These are phyloP conservation scores for Tuta absoluta DNA, from an alignment of 2,888 invertebrate species.

Conservation along the genomic window DNA sequence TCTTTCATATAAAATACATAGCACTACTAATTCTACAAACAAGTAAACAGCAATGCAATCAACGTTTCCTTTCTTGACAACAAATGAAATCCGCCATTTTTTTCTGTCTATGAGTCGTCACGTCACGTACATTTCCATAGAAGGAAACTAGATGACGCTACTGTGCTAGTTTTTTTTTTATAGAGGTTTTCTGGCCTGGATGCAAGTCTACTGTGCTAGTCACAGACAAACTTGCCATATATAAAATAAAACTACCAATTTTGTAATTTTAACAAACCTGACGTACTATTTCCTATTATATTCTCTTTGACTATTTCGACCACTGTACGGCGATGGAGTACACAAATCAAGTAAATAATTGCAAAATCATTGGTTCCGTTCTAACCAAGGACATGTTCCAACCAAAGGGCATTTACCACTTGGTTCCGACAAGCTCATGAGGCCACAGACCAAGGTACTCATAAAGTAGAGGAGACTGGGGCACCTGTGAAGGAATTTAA, in stretches of 20 bases:
- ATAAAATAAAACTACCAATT: constrained; percentile 37
- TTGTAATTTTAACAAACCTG: not conserved
- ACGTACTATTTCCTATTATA: too few species aligned
- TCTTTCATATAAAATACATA: constrained; percentile 34
- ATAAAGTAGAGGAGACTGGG: too few species aligned
- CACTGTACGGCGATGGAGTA: too few species aligned
- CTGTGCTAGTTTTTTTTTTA: constrained; percentile 52
- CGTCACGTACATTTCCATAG: constrained; percentile 42
- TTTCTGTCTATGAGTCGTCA: constrained; percentile 46
- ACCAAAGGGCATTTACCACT: too few species aligned
- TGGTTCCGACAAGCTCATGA: too few species aligned
- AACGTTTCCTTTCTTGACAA: constrained; percentile 62
- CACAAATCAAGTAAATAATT: too few species aligned
- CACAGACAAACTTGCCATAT: constrained; percentile 29
- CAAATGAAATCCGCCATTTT: constrained; percentile 70
- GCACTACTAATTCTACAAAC: constrained; percentile 34
- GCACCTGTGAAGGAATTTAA: too few species aligned
- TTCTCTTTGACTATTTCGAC: too few species aligned
- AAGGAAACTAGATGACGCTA: constrained; percentile 66
- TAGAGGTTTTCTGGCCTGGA: too few species aligned
- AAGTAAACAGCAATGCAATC: constrained; percentile 42
- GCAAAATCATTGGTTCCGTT: too few species aligned
- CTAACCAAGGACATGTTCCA: too few species aligned
- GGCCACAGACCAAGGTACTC: too few species aligned
- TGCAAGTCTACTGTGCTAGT: constrained; percentile 34